These are phyloP conservation scores for Anthophora plumipes DNA, from an alignment of 2,888 invertebrate genomes.

Conservation along the genomic window DNA sequence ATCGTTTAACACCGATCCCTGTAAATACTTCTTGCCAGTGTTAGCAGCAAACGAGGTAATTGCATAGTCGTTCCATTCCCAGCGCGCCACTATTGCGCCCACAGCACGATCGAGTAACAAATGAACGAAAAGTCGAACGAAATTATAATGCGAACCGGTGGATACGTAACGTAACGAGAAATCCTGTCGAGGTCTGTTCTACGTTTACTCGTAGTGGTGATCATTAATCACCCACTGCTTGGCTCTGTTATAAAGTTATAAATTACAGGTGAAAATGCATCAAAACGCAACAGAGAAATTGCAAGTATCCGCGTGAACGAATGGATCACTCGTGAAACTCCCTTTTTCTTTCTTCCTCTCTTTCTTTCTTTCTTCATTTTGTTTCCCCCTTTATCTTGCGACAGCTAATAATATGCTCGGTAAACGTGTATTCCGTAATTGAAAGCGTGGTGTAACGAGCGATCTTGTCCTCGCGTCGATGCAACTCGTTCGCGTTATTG, in stretches of 20 bases:
- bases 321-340: neutral
- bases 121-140: neutral
- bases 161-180: slow-evolving; percentile 13
- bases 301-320: neutral
- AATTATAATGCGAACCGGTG: slow-evolving; percentile 14
- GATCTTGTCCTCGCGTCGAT: slow-evolving; percentile 39
- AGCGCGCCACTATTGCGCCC: neutral
- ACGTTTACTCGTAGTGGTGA: neutral
- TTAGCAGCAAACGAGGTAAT: neutral
- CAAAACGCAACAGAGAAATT: neutral
- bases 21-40: neutral
- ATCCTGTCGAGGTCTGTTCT: neutral
- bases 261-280: slow-evolving; percentile 39
- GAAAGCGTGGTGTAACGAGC: slow-evolving; percentile 52
- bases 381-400: slow-evolving; percentile 15
- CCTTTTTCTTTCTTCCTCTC: too few species aligned
- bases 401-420: slow-evolving; percentile 43
- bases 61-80: neutral
- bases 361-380: too few species aligned
- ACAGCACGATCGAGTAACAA: neutral
- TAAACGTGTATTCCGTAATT: slow-evolving; percentile 53
- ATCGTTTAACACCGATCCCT: neutral
- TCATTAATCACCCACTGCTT: slow-evolving; percentile 45
- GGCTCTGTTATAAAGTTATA: slow-evolving; percentile 59
- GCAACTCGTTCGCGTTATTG: slow-evolving; percentile 23